These are phyloP conservation scores for Diploscapter pachys DNA, from an alignment of 1,140 invertebrate genomes.

Conservation along the genomic window DNA sequence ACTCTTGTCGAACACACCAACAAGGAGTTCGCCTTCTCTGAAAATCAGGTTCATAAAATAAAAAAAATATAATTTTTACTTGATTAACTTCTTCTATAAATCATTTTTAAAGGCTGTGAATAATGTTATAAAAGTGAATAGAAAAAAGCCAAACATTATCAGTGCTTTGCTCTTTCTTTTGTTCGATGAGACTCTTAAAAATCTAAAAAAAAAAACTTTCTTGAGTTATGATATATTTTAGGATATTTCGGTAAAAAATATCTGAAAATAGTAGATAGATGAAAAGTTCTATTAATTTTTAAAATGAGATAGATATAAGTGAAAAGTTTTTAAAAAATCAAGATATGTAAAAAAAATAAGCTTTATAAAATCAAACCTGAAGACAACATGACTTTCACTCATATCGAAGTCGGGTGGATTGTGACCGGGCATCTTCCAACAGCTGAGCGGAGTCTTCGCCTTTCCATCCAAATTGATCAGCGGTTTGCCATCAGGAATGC, in stretches of 20 bases:
- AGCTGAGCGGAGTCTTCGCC: constrained; percentile 77
- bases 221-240: too few species aligned
- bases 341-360: constrained; percentile 1
- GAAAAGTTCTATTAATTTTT: too few species aligned
- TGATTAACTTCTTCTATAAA: too few species aligned
- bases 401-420: constrained; percentile 65
- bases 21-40: constrained; percentile 77
- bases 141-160: too few species aligned
- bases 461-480: constrained; percentile 75
- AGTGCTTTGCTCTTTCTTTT: too few species aligned
- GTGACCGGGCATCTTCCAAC: constrained; percentile 49
- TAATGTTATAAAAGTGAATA: too few species aligned
- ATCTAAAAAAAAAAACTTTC: too few species aligned
- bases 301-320: background rate
- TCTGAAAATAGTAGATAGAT: too few species aligned
- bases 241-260: too few species aligned
- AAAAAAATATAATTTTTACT: too few species aligned
- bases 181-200: too few species aligned
- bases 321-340: background rate
- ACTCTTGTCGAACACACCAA: constrained; percentile 92
- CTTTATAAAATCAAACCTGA: constrained; percentile 62
- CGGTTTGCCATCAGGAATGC: constrained; percentile 73
- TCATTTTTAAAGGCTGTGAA: too few species aligned
- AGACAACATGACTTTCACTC: constrained; percentile 85
- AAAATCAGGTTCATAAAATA: constrained; percentile 3